Conservation (phyloP, 2,888 invertebrate species). For the Catotricha subobsoleta region DNA sequence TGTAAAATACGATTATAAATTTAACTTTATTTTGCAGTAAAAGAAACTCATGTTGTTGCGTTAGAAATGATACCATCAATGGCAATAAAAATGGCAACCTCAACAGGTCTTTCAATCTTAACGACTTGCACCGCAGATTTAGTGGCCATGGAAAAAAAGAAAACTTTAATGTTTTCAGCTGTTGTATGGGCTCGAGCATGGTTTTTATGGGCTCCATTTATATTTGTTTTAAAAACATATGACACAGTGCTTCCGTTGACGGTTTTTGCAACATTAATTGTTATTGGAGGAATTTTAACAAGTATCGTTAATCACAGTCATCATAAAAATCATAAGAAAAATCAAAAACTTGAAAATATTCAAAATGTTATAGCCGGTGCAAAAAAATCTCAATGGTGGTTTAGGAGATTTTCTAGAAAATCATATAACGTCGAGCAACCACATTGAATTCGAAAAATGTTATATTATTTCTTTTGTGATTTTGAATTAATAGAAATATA, state of each 20-base stretch:
- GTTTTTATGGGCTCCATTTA: slow-evolving; percentile 20
- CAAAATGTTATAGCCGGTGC: too few species aligned
- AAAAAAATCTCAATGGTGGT: too few species aligned
- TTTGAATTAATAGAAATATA: too few species aligned
- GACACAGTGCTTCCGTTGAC: slow-evolving; percentile 23
- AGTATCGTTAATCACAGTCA: slow-evolving; percentile 5
- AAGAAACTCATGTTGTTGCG: slow-evolving; percentile 20
- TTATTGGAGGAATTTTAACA: slow-evolving; percentile 17
- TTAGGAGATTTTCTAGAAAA: too few species aligned
- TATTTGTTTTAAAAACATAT: slow-evolving; percentile 19
- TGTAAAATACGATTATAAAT: too few species aligned
- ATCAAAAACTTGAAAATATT: too few species aligned
- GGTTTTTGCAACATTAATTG: slow-evolving; percentile 21
- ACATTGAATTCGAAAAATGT: too few species aligned
- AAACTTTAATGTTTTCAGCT: slow-evolving; percentile 9
- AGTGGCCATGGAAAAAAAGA: slow-evolving; percentile 18
- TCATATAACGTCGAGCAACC: too few species aligned
- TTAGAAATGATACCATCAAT: slow-evolving; percentile 24
- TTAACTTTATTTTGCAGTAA: slow-evolving; percentile 11
- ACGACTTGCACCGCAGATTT: slow-evolving; percentile 27
- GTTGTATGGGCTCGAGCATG: slow-evolving; percentile 22
- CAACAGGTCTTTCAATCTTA: slow-evolving; percentile 24
- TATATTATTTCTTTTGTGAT: too few species aligned
- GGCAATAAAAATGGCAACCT: slow-evolving; percentile 24
- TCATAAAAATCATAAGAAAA: too few species aligned